phyloP scores from a whole-genome alignment of 2,797 vertebrate genomes.

The Thamnophis elegans region DNA sequence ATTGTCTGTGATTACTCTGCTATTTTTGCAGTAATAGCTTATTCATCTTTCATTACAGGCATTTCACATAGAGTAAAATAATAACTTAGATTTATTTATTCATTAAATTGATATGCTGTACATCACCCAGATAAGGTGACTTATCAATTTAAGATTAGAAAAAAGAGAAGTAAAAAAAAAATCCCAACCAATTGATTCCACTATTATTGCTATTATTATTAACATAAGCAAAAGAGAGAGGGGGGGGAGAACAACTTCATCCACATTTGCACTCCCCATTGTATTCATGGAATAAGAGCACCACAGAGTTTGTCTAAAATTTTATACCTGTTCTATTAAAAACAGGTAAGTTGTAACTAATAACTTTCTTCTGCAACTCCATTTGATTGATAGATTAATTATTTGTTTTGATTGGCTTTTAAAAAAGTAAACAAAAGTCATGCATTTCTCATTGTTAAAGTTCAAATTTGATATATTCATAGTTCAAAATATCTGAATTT shows the following conservation, averaged over 20 bases:
- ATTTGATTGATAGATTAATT: not conserved
- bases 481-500: not conserved
- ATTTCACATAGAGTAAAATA: not conserved
- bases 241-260: not conserved
- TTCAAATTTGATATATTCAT: not conserved
- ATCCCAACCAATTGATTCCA: not conserved
- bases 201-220: not conserved
- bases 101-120: not conserved
- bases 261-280: not conserved
- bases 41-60: not conserved
- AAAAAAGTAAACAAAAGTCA: not conserved
- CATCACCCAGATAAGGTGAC: not conserved
- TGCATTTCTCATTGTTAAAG: not conserved
- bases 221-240: not conserved
- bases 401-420: not conserved
- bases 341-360: not conserved
- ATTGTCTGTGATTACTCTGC: not conserved
- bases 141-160: not conserved
- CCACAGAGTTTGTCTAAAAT: not conserved
- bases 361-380: not conserved
- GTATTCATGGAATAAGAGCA: not conserved
- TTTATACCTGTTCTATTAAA: not conserved
- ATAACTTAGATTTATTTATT: not conserved
- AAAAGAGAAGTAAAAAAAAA: not conserved
- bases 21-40: not conserved